phyloP scores from a whole-genome alignment of 2,888 invertebrate species.

The Noctua janthe region DNA sequence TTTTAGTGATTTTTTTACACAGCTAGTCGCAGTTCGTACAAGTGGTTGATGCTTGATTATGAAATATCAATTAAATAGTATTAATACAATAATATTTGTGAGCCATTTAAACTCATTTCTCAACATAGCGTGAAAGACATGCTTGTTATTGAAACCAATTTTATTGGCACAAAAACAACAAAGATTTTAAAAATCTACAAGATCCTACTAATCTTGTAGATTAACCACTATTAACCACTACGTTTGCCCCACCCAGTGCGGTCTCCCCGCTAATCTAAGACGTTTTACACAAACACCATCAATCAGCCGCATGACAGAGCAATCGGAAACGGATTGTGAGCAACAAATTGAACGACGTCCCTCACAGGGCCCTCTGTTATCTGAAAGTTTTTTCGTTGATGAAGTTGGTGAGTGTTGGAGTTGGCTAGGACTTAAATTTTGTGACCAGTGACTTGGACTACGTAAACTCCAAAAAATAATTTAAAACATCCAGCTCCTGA shows the following conservation, averaged over 20 bases:
- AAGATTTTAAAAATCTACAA: too few species aligned
- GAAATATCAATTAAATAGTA: too few species aligned
- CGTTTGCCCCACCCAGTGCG: conserved; percentile 59
- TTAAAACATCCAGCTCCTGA: neutral
- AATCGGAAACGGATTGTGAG: conserved; percentile 76
- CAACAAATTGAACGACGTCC: conserved; percentile 73
- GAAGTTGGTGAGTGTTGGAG: neutral
- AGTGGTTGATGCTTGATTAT: neutral
- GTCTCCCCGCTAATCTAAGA: conserved; percentile 57
- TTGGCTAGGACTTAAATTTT: neutral
- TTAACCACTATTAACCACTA: too few species aligned
- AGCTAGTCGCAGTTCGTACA: too few species aligned
- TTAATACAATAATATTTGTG: too few species aligned
- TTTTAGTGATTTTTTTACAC: neutral
- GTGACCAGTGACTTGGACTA: too few species aligned
- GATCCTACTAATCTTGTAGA: too few species aligned
- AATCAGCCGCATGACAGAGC: conserved; percentile 77
- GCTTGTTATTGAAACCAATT: neutral
- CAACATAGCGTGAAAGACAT: too few species aligned
- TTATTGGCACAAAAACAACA: neutral
- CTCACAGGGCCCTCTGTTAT: conserved; percentile 12
- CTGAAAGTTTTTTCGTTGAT: conserved; percentile 7
- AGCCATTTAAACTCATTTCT: too few species aligned
- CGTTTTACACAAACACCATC: conserved; percentile 78
- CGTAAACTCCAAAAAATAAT: neutral